Conservation (phyloP, 2,888 invertebrate species). For the Eupithecia vulgata region DNA sequence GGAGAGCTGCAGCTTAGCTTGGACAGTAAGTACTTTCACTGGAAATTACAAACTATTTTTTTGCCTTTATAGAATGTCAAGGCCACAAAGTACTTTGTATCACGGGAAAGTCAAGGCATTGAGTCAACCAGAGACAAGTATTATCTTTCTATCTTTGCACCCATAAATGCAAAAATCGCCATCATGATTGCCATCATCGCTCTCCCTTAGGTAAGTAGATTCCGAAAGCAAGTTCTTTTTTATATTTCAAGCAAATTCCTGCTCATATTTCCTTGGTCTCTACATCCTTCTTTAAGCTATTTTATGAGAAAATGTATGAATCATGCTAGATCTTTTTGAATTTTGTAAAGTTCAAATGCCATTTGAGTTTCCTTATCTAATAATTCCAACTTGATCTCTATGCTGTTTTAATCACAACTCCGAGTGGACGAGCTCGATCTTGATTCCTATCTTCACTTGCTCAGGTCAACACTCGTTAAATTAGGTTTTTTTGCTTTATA, state of each 20-base stretch:
- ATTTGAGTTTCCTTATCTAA: not conserved
- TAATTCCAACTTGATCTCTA: not conserved
- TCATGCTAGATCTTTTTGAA: not conserved
- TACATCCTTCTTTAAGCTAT: not conserved
- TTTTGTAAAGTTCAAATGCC: not conserved
- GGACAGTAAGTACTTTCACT: slow-evolving; percentile 85
- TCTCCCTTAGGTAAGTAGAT: not conserved
- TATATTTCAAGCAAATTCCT: not conserved
- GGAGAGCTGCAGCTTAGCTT: slow-evolving; percentile 91
- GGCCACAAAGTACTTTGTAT: too few relatives aligned
- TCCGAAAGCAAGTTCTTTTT: not conserved
- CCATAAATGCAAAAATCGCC: not conserved
- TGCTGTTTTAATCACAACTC: not conserved
- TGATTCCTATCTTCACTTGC: not conserved
- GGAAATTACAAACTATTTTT: not conserved
- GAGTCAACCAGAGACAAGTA: not conserved
- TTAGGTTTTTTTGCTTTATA: too few relatives aligned
- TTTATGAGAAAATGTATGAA: not conserved
- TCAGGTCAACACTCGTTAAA: not conserved
- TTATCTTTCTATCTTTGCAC: not conserved
- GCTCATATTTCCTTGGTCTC: not conserved
- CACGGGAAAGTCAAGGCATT: too few relatives aligned
- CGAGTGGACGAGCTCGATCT: not conserved
- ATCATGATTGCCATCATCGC: not conserved
- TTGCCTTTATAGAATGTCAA: not conserved